Conservation (phyloP, 2,888 invertebrate genomes). For the Calameuta idolon region DNA sequence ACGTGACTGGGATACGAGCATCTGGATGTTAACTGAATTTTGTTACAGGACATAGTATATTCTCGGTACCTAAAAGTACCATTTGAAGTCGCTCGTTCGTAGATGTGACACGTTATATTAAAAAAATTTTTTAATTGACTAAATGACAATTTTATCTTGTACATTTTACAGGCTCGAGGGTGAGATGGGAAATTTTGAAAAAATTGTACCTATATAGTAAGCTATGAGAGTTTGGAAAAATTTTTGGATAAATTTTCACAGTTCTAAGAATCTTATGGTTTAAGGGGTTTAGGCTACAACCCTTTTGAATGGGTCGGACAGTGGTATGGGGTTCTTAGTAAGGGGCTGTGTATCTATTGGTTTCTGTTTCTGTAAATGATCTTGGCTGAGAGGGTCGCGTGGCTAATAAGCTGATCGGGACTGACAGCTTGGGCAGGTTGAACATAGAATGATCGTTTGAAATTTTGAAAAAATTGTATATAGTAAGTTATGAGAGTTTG, state of each 20-base stretch:
- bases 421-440: conserved; percentile 23
- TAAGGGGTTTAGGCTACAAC: neutral
- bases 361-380: neutral
- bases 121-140: too few relatives aligned
- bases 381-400: conserved; percentile 36
- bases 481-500: neutral
- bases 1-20: neutral
- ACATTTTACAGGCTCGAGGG: too few relatives aligned
- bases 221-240: neutral
- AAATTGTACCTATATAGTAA: too few relatives aligned
- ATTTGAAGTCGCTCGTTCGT: neutral
- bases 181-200: too few relatives aligned
- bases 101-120: neutral
- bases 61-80: neutral
- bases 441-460: conserved; percentile 51
- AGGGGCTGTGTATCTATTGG: neutral
- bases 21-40: neutral
- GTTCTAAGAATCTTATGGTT: neutral
- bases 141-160: too few relatives aligned
- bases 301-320: neutral
- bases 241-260: neutral
- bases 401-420: conserved; percentile 40
- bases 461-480: too few relatives aligned
- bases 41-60: neutral
- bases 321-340: neutral